Percentiles rank a stretch among this genome's conserved stretches.
Evolutionary conservation across 2,113 vertebrate genomes (phyloP).

Genomic region (Eclectus roratus): DNA sequence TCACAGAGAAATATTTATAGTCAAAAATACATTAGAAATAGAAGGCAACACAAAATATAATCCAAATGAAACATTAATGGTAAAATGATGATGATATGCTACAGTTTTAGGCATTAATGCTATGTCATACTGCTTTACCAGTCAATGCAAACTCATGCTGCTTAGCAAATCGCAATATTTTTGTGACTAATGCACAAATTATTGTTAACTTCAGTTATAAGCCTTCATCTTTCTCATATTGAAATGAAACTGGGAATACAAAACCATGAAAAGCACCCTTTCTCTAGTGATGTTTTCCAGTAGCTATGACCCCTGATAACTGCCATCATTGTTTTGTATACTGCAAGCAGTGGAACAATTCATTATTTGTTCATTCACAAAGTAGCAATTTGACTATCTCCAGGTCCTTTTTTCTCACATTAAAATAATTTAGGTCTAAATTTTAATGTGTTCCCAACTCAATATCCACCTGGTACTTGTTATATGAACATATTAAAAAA

Average conservation of each 20-base stretch:
- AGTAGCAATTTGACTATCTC: background rate
- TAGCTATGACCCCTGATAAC: background rate
- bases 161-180: background rate
- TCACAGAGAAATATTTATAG: background rate
- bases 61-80: constrained; percentile 41
- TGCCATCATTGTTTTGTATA: background rate
- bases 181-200: background rate
- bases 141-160: background rate
- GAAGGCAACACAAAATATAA: constrained; percentile 39
- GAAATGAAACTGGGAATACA: background rate
- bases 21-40: background rate
- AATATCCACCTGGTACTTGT: background rate
- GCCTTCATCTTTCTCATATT: background rate
- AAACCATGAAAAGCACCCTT: background rate
- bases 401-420: background rate
- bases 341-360: background rate
- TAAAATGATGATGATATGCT: constrained; percentile 44
- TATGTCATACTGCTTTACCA: constrained; percentile 45
- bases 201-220: background rate
- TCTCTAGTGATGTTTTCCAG: background rate
- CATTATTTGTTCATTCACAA: background rate
- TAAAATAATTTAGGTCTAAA: background rate
- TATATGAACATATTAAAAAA: background rate
- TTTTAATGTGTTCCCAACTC: background rate
- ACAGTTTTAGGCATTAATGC: background rate